Percentiles rank a stretch among this genome's conserved stretches.
phyloP scores from a whole-genome alignment of 2,797 vertebrate genomes.

The Pangasius macronema region DNA sequence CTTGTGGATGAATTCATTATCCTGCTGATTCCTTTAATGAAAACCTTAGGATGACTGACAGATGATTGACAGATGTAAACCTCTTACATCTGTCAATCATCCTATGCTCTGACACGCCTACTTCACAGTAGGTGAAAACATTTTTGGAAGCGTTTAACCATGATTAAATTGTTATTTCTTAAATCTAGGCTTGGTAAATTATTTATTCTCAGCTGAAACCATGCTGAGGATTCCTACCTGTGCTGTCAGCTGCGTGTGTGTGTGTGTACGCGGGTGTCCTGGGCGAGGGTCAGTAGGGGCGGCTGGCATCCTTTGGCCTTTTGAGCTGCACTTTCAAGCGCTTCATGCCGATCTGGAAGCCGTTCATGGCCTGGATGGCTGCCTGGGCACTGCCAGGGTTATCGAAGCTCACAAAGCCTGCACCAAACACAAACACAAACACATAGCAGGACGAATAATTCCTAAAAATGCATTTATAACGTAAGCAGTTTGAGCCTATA shows the following conservation, averaged over 20 bases:
- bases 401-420: conserved; percentile 89
- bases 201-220: background rate
- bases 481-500: background rate
- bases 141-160: background rate
- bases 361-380: conserved; percentile 87
- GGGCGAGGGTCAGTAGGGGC: conserved; percentile 76
- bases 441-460: background rate
- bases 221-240: conserved; percentile 34
- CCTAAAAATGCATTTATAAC: background rate
- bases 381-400: conserved; percentile 85
- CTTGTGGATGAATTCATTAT: background rate
- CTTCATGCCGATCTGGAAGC: conserved; percentile 87
- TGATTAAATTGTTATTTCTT: background rate
- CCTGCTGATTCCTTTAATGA: background rate
- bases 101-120: background rate
- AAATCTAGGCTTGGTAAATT: background rate
- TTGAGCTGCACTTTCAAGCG: conserved; percentile 87
- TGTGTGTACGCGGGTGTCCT: background rate
- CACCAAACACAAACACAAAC: conserved; percentile 9
- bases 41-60: too few species aligned
- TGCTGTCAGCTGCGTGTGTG: conserved; percentile 50
- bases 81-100: background rate
- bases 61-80: too few species aligned
- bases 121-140: too few species aligned
- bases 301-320: conserved; percentile 82